Evolutionary conservation across 1,140 invertebrate species (phyloP).

Genomic region (Neuroterus valhalla): DNA sequence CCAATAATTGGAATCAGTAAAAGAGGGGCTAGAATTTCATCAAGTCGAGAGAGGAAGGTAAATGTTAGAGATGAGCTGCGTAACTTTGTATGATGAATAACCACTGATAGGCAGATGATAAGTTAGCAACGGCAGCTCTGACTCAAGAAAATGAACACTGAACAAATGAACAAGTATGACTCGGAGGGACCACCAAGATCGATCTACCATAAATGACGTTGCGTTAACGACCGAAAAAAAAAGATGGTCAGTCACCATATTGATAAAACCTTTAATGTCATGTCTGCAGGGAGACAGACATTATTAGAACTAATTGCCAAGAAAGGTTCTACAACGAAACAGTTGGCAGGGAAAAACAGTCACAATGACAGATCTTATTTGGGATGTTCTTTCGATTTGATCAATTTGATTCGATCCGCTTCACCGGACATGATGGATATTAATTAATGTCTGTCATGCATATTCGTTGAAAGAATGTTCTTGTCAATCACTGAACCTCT

Average conservation of each 20-base stretch:
- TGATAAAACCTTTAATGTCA: slow-evolving; percentile 23
- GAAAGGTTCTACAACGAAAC: not conserved
- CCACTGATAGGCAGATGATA: slow-evolving; percentile 16
- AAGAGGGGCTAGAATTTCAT: not conserved
- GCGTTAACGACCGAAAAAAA: slow-evolving; percentile 10
- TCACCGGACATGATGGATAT: not conserved
- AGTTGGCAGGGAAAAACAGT: not conserved
- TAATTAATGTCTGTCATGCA: slow-evolving; percentile 4
- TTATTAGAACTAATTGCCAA: slow-evolving; percentile 24
- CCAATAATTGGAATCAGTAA: too few relatives aligned
- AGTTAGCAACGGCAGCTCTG: not conserved
- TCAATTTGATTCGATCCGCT: not conserved
- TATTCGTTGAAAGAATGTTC: slow-evolving; percentile 2
- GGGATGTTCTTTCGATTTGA: not conserved
- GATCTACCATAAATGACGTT: slow-evolving; percentile 28
- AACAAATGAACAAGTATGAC: slow-evolving; percentile 13
- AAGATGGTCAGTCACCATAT: slow-evolving; percentile 12
- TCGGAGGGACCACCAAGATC: slow-evolving; percentile 15
- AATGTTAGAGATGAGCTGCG: slow-evolving; percentile 5
- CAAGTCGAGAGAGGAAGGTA: slow-evolving; percentile 6
- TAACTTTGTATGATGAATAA: slow-evolving; percentile 7
- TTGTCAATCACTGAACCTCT: not conserved
- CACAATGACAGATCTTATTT: slow-evolving; percentile 2
- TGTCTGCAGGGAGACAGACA: not conserved
- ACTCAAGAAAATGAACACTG: slow-evolving; percentile 14